These are phyloP conservation scores for Podarcis cretensis DNA, from an alignment of 2,113 vertebrate species.

Conservation along the genomic window DNA sequence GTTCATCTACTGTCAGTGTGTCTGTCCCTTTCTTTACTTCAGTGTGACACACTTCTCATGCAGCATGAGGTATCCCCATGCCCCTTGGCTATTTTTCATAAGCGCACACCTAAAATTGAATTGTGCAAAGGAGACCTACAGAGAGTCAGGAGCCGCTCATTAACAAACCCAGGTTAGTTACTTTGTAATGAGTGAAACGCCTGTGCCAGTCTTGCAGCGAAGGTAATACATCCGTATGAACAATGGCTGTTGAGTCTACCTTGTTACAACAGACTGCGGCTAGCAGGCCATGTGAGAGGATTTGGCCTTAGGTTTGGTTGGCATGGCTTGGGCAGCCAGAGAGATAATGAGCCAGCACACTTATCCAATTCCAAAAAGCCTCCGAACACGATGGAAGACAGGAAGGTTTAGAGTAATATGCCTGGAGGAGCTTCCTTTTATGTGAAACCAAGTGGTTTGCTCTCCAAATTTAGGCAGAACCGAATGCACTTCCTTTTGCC, in stretches of 20 bases:
- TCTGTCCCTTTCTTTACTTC: neutral
- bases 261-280: neutral
- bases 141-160: too few species aligned
- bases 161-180: too few species aligned
- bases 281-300: neutral
- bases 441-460: neutral
- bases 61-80: neutral
- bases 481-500: conserved; percentile 32
- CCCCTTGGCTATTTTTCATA: neutral
- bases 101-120: neutral
- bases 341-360: neutral
- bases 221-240: neutral
- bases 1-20: too few species aligned
- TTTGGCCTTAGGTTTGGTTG: neutral
- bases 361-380: conserved; percentile 17
- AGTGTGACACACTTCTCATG: neutral
- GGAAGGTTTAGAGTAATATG: neutral
- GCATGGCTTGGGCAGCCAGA: neutral
- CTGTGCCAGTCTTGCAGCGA: neutral
- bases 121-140: neutral
- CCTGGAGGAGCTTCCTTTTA: conserved; percentile 22
- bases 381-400: neutral
- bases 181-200: neutral
- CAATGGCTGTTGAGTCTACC: neutral
- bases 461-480: conserved; percentile 8